These are phyloP conservation scores for Callaeas wilsoni DNA, from an alignment of 2,113 vertebrate genomes.

Conservation along the genomic window DNA sequence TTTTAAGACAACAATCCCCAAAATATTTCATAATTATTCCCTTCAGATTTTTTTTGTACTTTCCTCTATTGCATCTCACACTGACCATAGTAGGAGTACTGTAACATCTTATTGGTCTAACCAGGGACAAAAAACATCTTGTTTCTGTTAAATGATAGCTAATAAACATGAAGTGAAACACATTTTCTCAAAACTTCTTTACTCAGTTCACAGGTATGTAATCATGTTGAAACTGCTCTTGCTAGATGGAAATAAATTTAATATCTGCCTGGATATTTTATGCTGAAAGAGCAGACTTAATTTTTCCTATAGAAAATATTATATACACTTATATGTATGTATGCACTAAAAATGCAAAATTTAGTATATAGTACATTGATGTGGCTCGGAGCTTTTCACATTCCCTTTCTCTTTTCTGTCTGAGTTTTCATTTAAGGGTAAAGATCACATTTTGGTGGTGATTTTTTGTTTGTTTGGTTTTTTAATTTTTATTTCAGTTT, in stretches of 20 bases:
- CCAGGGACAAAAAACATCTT: background rate
- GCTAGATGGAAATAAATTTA: background rate
- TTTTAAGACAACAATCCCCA: background rate
- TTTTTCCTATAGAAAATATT: background rate
- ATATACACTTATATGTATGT: background rate
- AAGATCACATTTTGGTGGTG: background rate
- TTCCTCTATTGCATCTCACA: background rate
- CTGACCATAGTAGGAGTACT: background rate
- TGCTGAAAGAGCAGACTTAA: background rate
- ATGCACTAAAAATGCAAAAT: background rate
- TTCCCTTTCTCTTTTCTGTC: background rate
- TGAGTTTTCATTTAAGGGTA: background rate
- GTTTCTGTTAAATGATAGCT: background rate
- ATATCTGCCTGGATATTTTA: background rate
- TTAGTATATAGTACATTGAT: background rate
- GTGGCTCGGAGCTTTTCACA: background rate
- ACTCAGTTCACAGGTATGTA: background rate
- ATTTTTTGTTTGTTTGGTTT: accelerated
- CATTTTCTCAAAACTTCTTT: background rate
- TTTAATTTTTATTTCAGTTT: background rate
- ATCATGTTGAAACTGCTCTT: background rate
- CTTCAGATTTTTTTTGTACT: background rate
- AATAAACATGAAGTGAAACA: background rate
- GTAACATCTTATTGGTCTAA: background rate
- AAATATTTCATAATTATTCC: background rate